phyloP scores from a whole-genome alignment of 2,797 vertebrate species.

The Catamblyrhynchus diadema region DNA sequence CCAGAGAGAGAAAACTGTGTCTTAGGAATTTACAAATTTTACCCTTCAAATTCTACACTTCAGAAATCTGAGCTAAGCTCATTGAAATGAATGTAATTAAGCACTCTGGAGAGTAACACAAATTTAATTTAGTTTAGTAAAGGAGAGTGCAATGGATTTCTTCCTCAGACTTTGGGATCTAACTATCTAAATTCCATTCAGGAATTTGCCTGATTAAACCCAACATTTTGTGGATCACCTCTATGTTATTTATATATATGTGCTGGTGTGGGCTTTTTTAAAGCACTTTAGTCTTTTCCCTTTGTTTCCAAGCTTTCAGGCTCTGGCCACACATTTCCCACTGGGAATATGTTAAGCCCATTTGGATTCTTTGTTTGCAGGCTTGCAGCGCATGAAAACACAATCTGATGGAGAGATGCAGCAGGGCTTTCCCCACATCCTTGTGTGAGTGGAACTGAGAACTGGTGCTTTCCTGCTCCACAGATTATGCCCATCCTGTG shows the following conservation, averaged over 20 bases:
- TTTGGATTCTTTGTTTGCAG: neutral
- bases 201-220: neutral
- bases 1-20: neutral
- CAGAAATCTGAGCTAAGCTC: neutral
- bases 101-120: neutral
- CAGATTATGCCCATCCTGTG: rapidly evolving
- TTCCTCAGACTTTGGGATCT: neutral
- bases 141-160: neutral
- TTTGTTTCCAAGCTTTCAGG: neutral
- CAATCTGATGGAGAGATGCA: neutral
- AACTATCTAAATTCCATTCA: neutral
- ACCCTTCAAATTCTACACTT: neutral
- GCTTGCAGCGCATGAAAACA: neutral
- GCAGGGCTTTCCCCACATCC: neutral
- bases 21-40: neutral
- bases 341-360: neutral
- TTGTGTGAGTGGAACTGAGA: neutral
- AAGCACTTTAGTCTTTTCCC: neutral
- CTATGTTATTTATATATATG: neutral
- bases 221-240: neutral
- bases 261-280: neutral
- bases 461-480: neutral
- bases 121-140: neutral
- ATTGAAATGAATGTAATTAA: neutral
- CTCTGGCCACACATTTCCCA: neutral